Percentiles rank a stretch among this genome's conserved stretches.
phyloP scores from a whole-genome alignment of 2,888 invertebrate species.

The Drepanosiphum platanoidis region DNA sequence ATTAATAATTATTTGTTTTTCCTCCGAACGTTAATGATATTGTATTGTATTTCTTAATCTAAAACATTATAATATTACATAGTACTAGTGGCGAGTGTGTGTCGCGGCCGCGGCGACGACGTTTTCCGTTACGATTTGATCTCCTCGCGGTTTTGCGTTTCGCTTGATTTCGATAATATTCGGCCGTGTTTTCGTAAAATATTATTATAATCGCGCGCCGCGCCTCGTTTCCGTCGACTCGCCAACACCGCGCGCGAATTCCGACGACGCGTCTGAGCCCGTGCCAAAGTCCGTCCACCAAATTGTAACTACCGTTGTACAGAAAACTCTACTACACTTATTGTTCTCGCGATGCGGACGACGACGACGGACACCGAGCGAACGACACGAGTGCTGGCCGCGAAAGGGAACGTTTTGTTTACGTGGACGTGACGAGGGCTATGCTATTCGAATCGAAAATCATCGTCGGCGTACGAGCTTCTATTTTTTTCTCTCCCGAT shows the following conservation, averaged over 20 bases:
- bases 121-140: slow-evolving; percentile 1
- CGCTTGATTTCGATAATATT: slow-evolving; percentile 26
- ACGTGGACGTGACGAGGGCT: no score
- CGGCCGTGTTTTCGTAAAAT: slow-evolving; percentile 35
- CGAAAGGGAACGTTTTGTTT: background rate
- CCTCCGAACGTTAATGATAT: background rate
- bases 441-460: no score
- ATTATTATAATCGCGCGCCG: background rate
- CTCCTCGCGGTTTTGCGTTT: slow-evolving; percentile 22
- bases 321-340: no score
- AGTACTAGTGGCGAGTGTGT: background rate
- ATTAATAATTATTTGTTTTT: background rate
- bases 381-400: background rate
- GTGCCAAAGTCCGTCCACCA: slow-evolving; percentile 49
- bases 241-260: background rate
- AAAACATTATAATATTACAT: background rate
- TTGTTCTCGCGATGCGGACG: no score
- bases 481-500: no score
- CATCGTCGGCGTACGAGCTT: no score
- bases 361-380: no score
- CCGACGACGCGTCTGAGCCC: background rate
- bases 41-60: background rate
- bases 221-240: background rate
- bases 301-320: background rate
- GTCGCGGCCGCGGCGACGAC: no score